Evolutionary conservation across 2,797 vertebrate species (phyloP).

Genomic region (Monodelphis domestica): DNA sequence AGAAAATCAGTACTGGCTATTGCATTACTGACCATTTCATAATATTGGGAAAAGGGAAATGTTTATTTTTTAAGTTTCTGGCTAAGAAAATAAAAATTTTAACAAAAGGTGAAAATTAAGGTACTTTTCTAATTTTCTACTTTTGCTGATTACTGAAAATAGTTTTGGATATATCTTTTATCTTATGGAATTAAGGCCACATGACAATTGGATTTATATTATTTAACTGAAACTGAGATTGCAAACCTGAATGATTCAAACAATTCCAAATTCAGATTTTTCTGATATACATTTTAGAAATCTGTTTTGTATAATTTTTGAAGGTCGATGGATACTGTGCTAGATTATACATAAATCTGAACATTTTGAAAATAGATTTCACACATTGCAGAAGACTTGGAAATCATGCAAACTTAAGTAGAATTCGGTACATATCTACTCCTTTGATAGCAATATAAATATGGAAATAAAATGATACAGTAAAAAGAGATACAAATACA

Average conservation of each 20-base stretch:
- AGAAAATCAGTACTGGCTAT: neutral
- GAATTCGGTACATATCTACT: slow-evolving; percentile 37
- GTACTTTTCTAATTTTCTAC: neutral
- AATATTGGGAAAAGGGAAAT: neutral
- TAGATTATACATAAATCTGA: slow-evolving; percentile 5
- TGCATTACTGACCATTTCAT: neutral
- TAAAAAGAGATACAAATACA: slow-evolving; percentile 4
- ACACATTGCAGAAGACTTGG: neutral
- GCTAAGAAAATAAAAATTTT: neutral
- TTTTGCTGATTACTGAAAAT: neutral
- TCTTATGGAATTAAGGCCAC: slow-evolving; percentile 25
- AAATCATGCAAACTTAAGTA: slow-evolving; percentile 36
- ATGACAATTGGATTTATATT: slow-evolving; percentile 24
- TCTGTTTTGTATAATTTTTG: neutral
- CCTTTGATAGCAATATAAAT: slow-evolving; percentile 10
- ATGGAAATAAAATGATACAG: neutral
- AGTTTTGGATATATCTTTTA: neutral
- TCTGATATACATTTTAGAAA: slow-evolving; percentile 21
- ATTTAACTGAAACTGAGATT: slow-evolving; percentile 44
- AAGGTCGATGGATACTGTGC: neutral
- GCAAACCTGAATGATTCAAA: slow-evolving; percentile 1
- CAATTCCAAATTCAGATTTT: slow-evolving; percentile 19
- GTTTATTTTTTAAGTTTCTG: neutral
- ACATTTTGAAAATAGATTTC: slow-evolving; percentile 18
- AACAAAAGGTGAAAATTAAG: neutral